Conservation (phyloP, 1,140 invertebrate species). For the Notospermus geniculatus region DNA sequence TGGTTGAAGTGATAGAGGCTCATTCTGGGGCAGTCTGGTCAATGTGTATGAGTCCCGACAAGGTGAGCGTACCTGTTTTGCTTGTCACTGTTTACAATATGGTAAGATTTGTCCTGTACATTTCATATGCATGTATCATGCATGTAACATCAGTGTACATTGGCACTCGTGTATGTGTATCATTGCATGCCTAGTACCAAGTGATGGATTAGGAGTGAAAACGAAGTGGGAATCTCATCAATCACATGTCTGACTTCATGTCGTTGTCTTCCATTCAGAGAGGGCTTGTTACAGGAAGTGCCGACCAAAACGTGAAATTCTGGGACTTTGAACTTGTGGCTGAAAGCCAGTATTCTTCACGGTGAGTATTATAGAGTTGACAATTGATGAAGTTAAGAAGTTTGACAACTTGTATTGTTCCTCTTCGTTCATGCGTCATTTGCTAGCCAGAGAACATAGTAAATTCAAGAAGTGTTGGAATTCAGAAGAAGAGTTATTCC, state of each 20-base stretch:
- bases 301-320: slow-evolving; percentile 87
- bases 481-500: too few species aligned
- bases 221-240: slow-evolving; percentile 3
- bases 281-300: slow-evolving; percentile 80
- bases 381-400: too few species aligned
- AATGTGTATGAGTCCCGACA: slow-evolving; percentile 64
- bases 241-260: slow-evolving; percentile 69
- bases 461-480: too few species aligned
- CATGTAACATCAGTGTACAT: too few species aligned
- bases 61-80: slow-evolving; percentile 37
- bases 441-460: too few species aligned
- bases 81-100: too few species aligned
- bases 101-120: too few species aligned
- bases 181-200: too few species aligned
- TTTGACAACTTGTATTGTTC: too few species aligned
- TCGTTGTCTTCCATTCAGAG: slow-evolving; percentile 47
- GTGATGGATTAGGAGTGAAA: neutral
- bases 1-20: slow-evolving; percentile 65
- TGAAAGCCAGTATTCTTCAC: slow-evolving; percentile 36
- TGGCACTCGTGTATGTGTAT: too few species aligned
- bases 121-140: slow-evolving; percentile 31
- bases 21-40: slow-evolving; percentile 78
- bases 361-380: slow-evolving; percentile 26
- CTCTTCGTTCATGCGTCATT: too few species aligned
- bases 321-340: slow-evolving; percentile 85